A percentile compares a stretch with the other conserved stretches of the same genome.
Conservation (phyloP, 2,797 vertebrate species). For the Nannoperca australis region DNA sequence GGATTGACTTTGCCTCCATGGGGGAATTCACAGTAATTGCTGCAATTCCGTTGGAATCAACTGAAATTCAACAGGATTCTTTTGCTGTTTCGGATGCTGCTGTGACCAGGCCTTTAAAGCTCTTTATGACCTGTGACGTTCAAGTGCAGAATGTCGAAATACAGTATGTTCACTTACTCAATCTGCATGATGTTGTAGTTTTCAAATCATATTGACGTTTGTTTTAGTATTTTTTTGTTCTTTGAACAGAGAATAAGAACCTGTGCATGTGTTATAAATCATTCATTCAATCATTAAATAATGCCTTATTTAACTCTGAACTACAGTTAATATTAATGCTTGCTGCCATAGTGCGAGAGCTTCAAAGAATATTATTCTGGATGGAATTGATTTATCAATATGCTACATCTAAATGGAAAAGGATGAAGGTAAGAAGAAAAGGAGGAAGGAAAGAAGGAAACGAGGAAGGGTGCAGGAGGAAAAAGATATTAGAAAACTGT, state of each 20-base stretch:
- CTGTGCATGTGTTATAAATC: constrained; percentile 19
- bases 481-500: background rate
- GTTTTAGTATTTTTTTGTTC: background rate
- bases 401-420: constrained; percentile 1
- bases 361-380: constrained; percentile 38
- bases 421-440: background rate
- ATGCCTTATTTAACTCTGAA: constrained; percentile 31
- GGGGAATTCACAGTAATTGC: background rate
- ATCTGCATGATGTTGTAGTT: background rate
- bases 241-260: background rate
- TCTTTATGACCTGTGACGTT: background rate
- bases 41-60: background rate
- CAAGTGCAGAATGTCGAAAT: background rate
- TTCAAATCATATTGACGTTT: background rate
- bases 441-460: background rate
- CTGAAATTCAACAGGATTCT: too few relatives aligned
- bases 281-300: constrained; percentile 36
- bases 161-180: background rate
- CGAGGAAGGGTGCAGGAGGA: background rate
- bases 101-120: background rate
- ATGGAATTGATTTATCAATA: constrained; percentile 41
- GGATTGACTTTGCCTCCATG: background rate
- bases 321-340: constrained; percentile 19
- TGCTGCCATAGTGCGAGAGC: background rate
- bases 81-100: background rate